Conservation (phyloP, 2,888 invertebrate species). For the Ormyrus thymus region DNA sequence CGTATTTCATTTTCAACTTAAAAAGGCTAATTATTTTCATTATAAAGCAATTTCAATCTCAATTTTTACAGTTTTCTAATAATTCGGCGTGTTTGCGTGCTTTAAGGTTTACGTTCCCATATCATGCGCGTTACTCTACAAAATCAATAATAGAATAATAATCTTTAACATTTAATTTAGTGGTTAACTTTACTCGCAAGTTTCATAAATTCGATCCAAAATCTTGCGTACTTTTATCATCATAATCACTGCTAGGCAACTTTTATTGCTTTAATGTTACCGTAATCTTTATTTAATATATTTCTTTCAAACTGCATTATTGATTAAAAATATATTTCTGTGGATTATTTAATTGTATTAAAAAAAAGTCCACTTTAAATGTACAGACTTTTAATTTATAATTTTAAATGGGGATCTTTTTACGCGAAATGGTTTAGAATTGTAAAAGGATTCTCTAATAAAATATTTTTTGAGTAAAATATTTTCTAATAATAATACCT, state of each 20-base stretch:
- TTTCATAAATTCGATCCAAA: conserved; percentile 42
- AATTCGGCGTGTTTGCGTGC: conserved; percentile 50
- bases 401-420: background rate
- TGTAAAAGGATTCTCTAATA: conserved; percentile 5
- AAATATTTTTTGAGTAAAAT: background rate
- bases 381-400: too few species aligned
- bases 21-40: background rate
- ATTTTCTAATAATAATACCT: conserved; percentile 5
- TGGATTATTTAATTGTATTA: conserved; percentile 4
- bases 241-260: conserved; percentile 40
- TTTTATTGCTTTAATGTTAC: background rate
- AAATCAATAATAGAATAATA: conserved; percentile 46
- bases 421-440: background rate
- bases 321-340: conserved; percentile 8
- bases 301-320: background rate
- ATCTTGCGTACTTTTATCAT: conserved; percentile 27
- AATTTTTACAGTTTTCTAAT: conserved; percentile 25
- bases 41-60: conserved; percentile 26
- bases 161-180: conserved; percentile 40
- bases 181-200: conserved; percentile 24
- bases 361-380: background rate
- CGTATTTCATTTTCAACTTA: background rate
- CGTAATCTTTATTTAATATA: background rate
- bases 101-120: conserved; percentile 28
- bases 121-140: conserved; percentile 36